phyloP scores from a whole-genome alignment of 2,113 vertebrate species.

The Pachypanchax playfairii region DNA sequence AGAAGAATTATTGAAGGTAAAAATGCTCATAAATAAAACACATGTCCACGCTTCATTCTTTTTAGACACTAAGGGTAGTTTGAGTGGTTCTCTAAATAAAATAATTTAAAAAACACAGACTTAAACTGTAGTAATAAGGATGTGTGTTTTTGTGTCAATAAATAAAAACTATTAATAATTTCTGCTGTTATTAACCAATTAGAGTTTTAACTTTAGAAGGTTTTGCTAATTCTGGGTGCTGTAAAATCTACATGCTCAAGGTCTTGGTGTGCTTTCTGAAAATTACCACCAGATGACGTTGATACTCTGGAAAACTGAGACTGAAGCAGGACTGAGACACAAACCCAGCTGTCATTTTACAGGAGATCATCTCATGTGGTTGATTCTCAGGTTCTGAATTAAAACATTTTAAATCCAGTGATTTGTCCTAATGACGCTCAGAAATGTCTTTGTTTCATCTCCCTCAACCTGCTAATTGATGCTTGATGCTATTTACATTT shows the following conservation, averaged over 20 bases:
- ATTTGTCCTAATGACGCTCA: neutral
- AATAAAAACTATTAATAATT: neutral
- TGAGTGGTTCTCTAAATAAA: neutral
- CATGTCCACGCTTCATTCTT: neutral
- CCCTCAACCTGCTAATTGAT: neutral
- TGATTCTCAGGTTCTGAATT: too few relatives aligned
- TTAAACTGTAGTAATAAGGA: too few relatives aligned
- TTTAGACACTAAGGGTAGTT: neutral
- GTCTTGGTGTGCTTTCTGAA: neutral
- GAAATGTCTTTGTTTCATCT: neutral
- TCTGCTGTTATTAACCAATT: neutral
- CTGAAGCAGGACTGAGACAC: neutral
- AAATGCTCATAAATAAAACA: neutral
- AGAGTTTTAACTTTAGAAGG: neutral
- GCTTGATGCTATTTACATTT: neutral
- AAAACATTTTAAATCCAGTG: neutral
- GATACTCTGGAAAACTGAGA: neutral
- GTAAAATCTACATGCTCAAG: neutral
- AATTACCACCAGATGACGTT: slow-evolving; percentile 44
- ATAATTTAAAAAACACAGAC: neutral
- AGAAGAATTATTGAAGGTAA: neutral
- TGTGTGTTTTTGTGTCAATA: neutral
- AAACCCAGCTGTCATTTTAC: too few relatives aligned
- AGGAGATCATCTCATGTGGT: neutral
- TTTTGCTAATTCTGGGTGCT: neutral